phyloP scores from a whole-genome alignment of 2,888 invertebrate genomes.

The Antheraea assamensis region DNA sequence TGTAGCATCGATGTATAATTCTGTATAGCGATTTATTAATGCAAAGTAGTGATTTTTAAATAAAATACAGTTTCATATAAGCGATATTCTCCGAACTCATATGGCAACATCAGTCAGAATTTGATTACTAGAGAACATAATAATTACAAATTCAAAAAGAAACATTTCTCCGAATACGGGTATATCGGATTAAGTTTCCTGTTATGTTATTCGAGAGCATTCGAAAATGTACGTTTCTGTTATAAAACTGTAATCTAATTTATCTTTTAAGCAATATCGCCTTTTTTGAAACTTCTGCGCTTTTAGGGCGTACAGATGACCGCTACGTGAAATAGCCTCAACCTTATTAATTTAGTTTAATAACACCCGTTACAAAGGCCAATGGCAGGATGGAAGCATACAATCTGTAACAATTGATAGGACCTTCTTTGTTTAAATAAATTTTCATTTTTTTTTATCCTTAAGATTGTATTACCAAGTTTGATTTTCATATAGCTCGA shows the following conservation, averaged over 20 bases:
- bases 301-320: not conserved
- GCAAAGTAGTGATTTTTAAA: not conserved
- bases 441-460: too few relatives aligned
- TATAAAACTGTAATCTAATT: not conserved
- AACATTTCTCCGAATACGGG: not conserved
- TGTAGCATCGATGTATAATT: too few relatives aligned
- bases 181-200: not conserved
- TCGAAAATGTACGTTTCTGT: not conserved
- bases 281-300: not conserved
- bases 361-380: not conserved
- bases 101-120: slow-evolving; percentile 3
- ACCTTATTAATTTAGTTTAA: not conserved
- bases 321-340: not conserved
- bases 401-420: too few relatives aligned
- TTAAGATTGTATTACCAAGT: too few relatives aligned
- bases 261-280: not conserved
- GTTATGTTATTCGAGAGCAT: not conserved
- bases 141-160: not conserved
- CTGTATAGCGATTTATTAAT: too few relatives aligned
- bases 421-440: too few relatives aligned
- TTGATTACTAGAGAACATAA: not conserved
- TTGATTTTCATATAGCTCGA: too few relatives aligned
- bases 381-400: too few relatives aligned
- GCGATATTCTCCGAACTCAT: not conserved
- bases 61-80: not conserved